These are phyloP conservation scores for Rhynchophorus ferrugineus DNA, from an alignment of 1,140 invertebrate species.

Conservation along the genomic window DNA sequence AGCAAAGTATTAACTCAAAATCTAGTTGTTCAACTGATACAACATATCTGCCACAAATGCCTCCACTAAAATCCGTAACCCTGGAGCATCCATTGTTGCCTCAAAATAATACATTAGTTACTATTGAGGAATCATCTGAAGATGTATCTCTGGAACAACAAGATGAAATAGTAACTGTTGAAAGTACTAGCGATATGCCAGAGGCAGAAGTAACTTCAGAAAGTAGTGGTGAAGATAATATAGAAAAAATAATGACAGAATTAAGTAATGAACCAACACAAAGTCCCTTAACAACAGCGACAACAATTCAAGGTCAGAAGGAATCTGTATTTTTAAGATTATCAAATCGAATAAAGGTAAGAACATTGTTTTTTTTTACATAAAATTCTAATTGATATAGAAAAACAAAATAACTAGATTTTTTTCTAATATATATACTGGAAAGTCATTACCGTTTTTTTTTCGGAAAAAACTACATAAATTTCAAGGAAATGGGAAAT, in stretches of 20 bases:
- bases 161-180: constrained; percentile 3
- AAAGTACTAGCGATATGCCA: not conserved
- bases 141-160: constrained; percentile 3
- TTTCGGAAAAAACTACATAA: too few relatives aligned
- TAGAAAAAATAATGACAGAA: constrained; percentile 41
- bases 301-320: constrained; percentile 61
- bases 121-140: not conserved
- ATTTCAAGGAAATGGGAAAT: too few relatives aligned
- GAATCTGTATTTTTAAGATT: constrained; percentile 93
- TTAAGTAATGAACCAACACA: constrained; percentile 16
- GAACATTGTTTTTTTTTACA: not conserved
- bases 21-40: constrained; percentile 12
- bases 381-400: not conserved
- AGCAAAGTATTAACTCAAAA: constrained; percentile 4
- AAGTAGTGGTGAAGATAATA: constrained; percentile 30
- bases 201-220: constrained; percentile 4
- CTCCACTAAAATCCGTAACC: constrained; percentile 38
- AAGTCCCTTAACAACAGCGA: constrained; percentile 23
- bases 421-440: too few relatives aligned
- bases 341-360: constrained; percentile 89
- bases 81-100: constrained; percentile 13
- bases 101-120: constrained; percentile 7
- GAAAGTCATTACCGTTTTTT: too few relatives aligned
- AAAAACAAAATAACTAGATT: too few relatives aligned
- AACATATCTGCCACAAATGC: constrained; percentile 32